These are phyloP conservation scores for Drosophila quasianomalipes DNA, from an alignment of 2,888 invertebrate genomes.

Conservation along the genomic window DNA sequence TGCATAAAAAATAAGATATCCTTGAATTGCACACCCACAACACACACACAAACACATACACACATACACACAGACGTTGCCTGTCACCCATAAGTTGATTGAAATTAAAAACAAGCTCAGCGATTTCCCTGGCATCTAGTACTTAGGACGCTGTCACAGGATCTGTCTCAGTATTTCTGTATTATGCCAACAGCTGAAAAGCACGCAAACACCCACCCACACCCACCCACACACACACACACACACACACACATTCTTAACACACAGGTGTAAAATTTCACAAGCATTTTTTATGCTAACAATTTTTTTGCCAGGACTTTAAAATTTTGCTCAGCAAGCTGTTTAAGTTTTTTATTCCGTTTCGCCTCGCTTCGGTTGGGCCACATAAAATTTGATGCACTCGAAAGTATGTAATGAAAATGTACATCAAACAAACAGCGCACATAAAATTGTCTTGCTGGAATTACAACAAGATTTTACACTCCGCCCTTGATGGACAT, in stretches of 20 bases:
- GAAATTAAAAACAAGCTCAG: conserved; percentile 62
- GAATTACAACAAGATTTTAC: conserved; percentile 63
- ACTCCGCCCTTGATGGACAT: conserved; percentile 37
- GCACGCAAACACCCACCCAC: neutral
- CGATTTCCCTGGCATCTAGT: conserved; percentile 27
- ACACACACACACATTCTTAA: neutral
- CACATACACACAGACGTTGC: conserved; percentile 1
- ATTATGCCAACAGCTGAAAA: conserved; percentile 12
- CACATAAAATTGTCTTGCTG: conserved; percentile 41
- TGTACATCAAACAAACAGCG: conserved; percentile 49
- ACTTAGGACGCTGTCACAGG: conserved; percentile 18
- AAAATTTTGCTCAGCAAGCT: conserved; percentile 29
- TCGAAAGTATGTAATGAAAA: conserved; percentile 46
- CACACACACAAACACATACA: neutral
- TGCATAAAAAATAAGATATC: conserved; percentile 13
- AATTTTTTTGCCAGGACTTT: conserved; percentile 29
- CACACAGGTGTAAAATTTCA: conserved; percentile 45
- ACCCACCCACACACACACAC: neutral
- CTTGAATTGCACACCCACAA: conserved; percentile 38
- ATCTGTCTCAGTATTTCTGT: conserved; percentile 2
- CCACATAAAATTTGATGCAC: conserved; percentile 54
- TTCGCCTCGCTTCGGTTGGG: conserved; percentile 29
- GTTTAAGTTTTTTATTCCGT: conserved; percentile 35
- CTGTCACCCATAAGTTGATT: conserved; percentile 48
- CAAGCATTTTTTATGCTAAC: conserved; percentile 26